Percentiles rank a stretch among this genome's conserved stretches.
Conservation (phyloP, 1,140 invertebrate genomes). For the Zaprionus taronus region DNA sequence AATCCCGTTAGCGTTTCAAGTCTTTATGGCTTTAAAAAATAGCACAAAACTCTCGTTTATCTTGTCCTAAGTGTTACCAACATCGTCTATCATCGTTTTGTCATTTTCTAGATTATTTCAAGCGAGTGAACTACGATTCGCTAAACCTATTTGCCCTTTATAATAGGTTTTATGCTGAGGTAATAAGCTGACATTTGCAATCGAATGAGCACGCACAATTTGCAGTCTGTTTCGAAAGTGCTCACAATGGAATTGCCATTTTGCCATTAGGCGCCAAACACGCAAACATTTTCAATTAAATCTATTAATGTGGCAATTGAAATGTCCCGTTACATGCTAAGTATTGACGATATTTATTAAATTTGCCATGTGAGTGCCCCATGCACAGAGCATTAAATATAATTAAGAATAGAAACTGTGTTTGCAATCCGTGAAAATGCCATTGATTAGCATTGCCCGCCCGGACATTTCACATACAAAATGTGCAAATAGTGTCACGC, state of each 20-base stretch:
- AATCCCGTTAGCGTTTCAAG: neutral
- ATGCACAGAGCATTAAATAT: constrained; percentile 46
- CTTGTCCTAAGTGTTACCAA: no score
- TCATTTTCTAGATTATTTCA: neutral
- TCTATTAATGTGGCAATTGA: constrained; percentile 56
- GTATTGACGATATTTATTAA: constrained; percentile 54
- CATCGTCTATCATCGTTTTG: neutral
- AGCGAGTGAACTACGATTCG: neutral
- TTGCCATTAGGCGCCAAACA: neutral
- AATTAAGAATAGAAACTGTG: constrained; percentile 52
- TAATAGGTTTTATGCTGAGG: neutral
- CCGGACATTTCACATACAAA: no score
- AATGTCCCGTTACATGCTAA: constrained; percentile 23
- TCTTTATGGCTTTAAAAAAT: neutral
- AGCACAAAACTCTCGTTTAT: neutral
- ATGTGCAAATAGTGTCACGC: neutral
- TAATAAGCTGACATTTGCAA: constrained; percentile 31
- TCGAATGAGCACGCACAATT: constrained; percentile 35
- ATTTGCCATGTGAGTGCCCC: constrained; percentile 42
- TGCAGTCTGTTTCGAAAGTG: constrained; percentile 24
- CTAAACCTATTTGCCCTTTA: neutral
- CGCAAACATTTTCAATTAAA: constrained; percentile 49
- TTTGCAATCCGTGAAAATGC: constrained; percentile 23
- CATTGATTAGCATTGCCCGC: constrained; percentile 24
- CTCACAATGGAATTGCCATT: constrained; percentile 37